Evolutionary conservation across 1,140 invertebrate genomes (phyloP).

Genomic region (Drosophila grimshawi): DNA sequence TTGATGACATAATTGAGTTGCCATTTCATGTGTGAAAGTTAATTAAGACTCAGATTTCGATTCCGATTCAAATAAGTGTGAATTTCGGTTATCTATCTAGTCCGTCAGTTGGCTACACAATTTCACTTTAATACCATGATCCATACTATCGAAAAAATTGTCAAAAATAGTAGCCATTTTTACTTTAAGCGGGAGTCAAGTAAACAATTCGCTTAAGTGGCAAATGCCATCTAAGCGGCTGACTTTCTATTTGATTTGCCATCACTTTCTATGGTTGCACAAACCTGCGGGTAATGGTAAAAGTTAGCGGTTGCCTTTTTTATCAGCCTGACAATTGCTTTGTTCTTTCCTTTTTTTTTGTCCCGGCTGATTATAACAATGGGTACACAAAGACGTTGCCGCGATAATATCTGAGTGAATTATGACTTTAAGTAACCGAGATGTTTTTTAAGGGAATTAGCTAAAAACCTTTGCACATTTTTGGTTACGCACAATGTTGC

Average conservation of each 20-base stretch:
- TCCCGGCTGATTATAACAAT: neutral
- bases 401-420: neutral
- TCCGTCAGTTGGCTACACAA: neutral
- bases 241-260: slow-evolving; percentile 15
- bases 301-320: slow-evolving; percentile 9
- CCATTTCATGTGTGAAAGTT: slow-evolving; percentile 61
- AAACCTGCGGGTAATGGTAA: neutral
- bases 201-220: slow-evolving; percentile 6
- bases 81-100: neutral
- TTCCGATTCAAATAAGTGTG: neutral
- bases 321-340: slow-evolving; percentile 10
- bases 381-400: slow-evolving; percentile 13
- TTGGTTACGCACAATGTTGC: neutral
- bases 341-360: slow-evolving; percentile 1
- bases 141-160: neutral
- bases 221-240: slow-evolving; percentile 8
- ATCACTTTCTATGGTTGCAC: neutral
- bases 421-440: slow-evolving; percentile 1
- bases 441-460: neutral
- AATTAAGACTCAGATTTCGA: slow-evolving; percentile 11
- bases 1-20: slow-evolving; percentile 72
- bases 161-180: neutral
- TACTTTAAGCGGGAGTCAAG: neutral
- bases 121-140: neutral
- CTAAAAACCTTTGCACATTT: neutral